A percentile compares a stretch with the other conserved stretches of the same genome.
Conservation (phyloP, 2,113 vertebrate species). For the Donacobius atricapilla region DNA sequence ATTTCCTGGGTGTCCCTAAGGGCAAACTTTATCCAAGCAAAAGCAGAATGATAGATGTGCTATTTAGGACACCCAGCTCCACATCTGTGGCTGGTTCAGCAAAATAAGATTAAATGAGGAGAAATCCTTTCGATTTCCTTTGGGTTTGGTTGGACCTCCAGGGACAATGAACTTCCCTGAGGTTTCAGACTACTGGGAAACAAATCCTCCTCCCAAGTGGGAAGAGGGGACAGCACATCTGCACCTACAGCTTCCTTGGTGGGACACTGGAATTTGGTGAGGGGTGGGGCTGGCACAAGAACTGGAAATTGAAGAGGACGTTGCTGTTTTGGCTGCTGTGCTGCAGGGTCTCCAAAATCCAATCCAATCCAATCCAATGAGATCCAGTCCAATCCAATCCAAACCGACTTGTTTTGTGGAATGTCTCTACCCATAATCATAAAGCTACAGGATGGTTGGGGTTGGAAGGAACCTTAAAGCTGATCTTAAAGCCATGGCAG, state of each 20-base stretch:
- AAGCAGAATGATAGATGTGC: conserved; percentile 1
- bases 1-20: conserved; percentile 7
- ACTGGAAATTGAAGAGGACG: fast-evolving
- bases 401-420: not conserved
- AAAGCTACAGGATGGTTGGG: not conserved
- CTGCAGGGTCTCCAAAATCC: not conserved
- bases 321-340: not conserved
- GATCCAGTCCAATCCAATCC: not conserved
- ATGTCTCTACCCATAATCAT: not conserved
- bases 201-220: not conserved
- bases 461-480: not conserved
- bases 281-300: not conserved
- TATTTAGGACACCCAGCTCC: not conserved
- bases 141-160: not conserved
- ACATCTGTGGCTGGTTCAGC: not conserved
- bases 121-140: not conserved
- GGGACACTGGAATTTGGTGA: not conserved
- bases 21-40: conserved; percentile 19
- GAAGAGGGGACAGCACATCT: not conserved
- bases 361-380: not conserved
- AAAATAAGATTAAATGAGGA: conserved; percentile 1
- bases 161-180: not conserved
- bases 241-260: not conserved
- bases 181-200: fast-evolving
- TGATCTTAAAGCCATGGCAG: not conserved